Evolutionary conservation across 2,888 invertebrate genomes (phyloP), one percentile per base, ranked within the genome.

Genomic region (Drosophila recens): DNA sequence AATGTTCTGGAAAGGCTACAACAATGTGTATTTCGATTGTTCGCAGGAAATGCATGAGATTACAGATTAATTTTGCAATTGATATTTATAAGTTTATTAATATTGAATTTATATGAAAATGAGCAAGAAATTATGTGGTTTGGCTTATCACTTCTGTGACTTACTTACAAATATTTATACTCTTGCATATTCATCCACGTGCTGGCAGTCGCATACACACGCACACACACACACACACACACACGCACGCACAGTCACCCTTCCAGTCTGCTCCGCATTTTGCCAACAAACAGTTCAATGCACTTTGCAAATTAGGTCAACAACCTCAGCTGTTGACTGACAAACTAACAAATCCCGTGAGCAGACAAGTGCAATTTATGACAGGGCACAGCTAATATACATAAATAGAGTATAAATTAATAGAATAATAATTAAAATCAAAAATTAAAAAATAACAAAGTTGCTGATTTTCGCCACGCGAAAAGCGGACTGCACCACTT

Each of bases 261-360:
- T 36, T 54, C 33, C 42, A 66, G 20, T 23, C 27, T 42, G 66
- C n/a, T 46, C 17, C 36, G 61, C 56, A 59, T 42, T 53, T 46
- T 52, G 62, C 51, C 69, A 8, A 70, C 43, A 79, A 66, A 82
- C 79, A 90, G 92, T 92, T 92, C 92, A 91, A 89, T 90, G 92
- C 91, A 91, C 92, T 87, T 82, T 89, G 89, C 89, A 86, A 92
- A 90, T 92, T 92, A 67, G 91, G 92, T 91, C 92, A 92, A 92
- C 91, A 92, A 92, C 92, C 92, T 91, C 86, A 73, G 46, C 27
- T 66, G 36, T 57, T 57, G 23, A 8, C 1, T 45, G 36, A 11
- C 4, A 43, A 23, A 33, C 43, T 23, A 5, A 34, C 34, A 49
- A 17, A 34, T 33, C 23, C n/a, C 46, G 2, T 43, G 20, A 11